Conservation (phyloP, 2,113 vertebrate genomes). For the Puntigrus tetrazona region DNA sequence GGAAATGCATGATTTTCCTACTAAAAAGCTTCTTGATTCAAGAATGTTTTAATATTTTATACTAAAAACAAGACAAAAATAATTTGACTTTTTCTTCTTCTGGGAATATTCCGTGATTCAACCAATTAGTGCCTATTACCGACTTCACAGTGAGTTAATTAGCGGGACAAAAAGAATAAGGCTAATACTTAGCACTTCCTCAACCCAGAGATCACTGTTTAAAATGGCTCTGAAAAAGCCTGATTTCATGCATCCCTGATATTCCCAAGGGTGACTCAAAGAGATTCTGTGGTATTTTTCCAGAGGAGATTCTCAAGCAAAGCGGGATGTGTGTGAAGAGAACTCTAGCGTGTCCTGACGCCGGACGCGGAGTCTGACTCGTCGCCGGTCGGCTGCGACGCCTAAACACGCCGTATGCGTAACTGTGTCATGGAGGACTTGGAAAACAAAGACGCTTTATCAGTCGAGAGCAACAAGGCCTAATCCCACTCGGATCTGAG, state of each 20-base stretch:
- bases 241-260: not conserved
- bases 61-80: not conserved
- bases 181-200: constrained; percentile 21
- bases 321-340: not conserved
- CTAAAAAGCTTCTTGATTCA: not conserved
- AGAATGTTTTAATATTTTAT: not conserved
- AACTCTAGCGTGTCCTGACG: not conserved
- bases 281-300: not conserved
- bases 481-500: constrained; percentile 80
- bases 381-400: constrained; percentile 43
- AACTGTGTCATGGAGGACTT: constrained; percentile 53
- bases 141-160: not conserved
- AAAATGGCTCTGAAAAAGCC: constrained; percentile 9
- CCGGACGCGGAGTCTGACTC: constrained; percentile 17
- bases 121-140: no score
- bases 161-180: constrained; percentile 25
- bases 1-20: not conserved
- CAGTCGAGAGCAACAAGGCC: constrained; percentile 75
- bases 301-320: not conserved
- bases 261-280: no score
- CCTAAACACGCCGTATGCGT: constrained; percentile 28
- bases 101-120: not conserved
- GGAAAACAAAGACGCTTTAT: constrained; percentile 72
- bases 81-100: not conserved
- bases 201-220: not conserved